Percentiles rank a stretch among this genome's conserved stretches.
Conservation (phyloP, 2,113 vertebrate species). For the Hydrochoerus hydrochaeris region DNA sequence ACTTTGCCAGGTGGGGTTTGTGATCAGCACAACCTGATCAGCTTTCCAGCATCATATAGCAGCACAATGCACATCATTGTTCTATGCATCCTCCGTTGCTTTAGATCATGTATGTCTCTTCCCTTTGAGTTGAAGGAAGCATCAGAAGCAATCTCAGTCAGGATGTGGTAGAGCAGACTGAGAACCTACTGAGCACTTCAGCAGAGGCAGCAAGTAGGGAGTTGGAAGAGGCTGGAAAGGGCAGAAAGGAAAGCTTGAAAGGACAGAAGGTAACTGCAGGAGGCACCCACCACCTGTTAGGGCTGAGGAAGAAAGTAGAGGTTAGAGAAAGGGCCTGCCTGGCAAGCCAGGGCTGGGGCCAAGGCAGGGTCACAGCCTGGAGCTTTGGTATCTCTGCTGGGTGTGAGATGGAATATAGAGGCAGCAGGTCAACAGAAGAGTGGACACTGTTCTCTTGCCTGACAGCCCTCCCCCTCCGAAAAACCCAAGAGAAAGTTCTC, state of each 20-base stretch:
- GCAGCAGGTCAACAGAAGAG: too few relatives aligned
- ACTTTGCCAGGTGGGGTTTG: background rate
- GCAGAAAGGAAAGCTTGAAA: background rate
- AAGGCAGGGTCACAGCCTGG: background rate
- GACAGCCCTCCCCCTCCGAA: background rate
- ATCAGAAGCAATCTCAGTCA: too few relatives aligned
- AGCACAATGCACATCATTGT: accelerated
- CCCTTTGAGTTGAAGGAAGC: background rate
- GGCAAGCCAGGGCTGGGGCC: background rate
- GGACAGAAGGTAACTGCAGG: too few relatives aligned
- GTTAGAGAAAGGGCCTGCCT: background rate
- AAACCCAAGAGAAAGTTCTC: background rate
- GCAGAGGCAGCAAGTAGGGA: background rate
- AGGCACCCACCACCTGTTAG: background rate
- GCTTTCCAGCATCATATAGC: background rate
- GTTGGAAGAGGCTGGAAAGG: background rate
- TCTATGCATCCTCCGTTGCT: background rate
- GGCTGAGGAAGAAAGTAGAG: background rate
- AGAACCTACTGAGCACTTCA: too few relatives aligned
- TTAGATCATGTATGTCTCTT: background rate
- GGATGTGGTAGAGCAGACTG: too few relatives aligned
- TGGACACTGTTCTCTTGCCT: background rate
- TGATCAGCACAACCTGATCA: background rate
- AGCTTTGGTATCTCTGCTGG: background rate
- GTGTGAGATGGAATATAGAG: accelerated